Evolutionary conservation across 1,140 invertebrate genomes (phyloP), one percentile per base, ranked within the genome.

Genomic region (Anoplolepis gracilipes): DNA sequence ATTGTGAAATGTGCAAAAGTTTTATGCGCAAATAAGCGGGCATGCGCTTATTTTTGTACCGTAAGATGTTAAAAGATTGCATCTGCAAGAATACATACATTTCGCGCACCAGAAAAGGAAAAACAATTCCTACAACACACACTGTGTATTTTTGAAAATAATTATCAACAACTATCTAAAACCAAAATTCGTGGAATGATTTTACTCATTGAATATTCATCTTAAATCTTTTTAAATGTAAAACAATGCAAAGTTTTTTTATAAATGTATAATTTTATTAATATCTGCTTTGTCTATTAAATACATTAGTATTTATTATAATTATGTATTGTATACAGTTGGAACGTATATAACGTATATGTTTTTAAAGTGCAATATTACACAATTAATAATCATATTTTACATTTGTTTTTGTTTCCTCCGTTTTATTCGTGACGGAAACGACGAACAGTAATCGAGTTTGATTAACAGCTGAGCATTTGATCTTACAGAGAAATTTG

Each of bases 1-100:
- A 73, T 73, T 61, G 53, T 39, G 36, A 82, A 82, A 82, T 59
- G 53, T 28, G 36, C 19, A 82, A 72, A 82, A 82, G 55, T 79
- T 57, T 30, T 28, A 28, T 55, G 36, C 53, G 28, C 42, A 72
- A 65, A 64, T 64, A 64, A 46, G 8, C 73, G n/a, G 13, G 2
- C 7, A 25, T 36, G 28, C 53, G 36, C 11, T 46, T 72, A 69
- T 42, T n/a, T 28, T 57, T 57, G 33, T 10, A 42, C 6, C 33
- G 1, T 36, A 33, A 53, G 22, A 67, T 16, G 25, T 22, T 22
- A 11, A 22, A 46, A 59, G n/a, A 59, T 82, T 59, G n/a, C 30
- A 28, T 46, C 7, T 25, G 6, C 10, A 81, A 7, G 2, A 55
- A 42, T 70, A 2, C 36, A 59, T 36, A 36, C 3, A 36, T 16